These are phyloP conservation scores for Lepidothrix coronata DNA, from an alignment of 2,113 vertebrate genomes.

Conservation along the genomic window DNA sequence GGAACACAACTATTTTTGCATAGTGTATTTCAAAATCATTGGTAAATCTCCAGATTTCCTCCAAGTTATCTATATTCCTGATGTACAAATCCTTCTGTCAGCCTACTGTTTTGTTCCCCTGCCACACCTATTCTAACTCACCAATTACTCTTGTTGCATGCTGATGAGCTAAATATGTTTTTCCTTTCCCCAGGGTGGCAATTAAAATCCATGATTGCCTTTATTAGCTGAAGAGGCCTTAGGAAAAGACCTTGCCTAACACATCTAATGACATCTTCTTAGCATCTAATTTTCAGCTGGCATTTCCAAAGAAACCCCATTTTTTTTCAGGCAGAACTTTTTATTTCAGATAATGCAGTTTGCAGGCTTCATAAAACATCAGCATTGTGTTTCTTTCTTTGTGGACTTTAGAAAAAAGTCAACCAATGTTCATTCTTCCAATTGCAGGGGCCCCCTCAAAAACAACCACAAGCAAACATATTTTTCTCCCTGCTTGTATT, in stretches of 20 bases:
- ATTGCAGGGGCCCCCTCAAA: background rate
- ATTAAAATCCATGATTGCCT: background rate
- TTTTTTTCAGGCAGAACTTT: background rate
- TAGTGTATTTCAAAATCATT: background rate
- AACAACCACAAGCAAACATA: background rate
- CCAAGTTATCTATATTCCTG: background rate
- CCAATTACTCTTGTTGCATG: background rate
- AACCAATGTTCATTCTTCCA: background rate
- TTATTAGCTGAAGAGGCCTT: background rate
- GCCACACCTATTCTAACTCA: background rate
- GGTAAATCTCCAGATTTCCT: background rate
- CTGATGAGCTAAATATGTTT: background rate
- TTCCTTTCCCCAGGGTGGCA: background rate
- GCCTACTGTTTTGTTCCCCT: background rate
- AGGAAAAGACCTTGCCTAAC: background rate
- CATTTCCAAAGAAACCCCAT: background rate
- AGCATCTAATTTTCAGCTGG: background rate
- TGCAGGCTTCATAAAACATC: background rate
- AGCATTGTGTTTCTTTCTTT: background rate
- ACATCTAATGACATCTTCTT: background rate
- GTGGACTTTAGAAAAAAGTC: conserved; percentile 2
- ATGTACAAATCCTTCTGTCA: background rate
- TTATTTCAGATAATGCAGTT: background rate
- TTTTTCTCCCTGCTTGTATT: background rate
- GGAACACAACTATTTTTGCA: background rate